Evolutionary conservation across 2,797 vertebrate genomes (phyloP).

Genomic region (Echiichthys vipera): DNA sequence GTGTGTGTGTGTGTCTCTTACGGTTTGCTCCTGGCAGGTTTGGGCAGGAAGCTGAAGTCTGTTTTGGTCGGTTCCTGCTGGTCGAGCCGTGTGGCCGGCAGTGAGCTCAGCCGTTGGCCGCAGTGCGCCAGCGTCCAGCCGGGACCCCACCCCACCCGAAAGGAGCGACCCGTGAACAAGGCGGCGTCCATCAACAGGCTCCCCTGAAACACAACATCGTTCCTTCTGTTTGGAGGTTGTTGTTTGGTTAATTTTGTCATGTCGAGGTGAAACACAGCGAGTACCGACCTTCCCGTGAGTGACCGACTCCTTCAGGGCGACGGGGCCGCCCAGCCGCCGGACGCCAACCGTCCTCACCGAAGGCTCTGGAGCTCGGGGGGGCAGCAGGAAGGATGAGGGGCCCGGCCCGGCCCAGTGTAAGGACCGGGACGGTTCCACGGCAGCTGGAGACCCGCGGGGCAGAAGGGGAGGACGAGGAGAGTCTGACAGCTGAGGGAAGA

Average conservation of each 20-base stretch:
- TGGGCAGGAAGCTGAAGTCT: constrained; percentile 88
- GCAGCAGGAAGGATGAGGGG: constrained; percentile 79
- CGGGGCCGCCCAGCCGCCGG: constrained; percentile 82
- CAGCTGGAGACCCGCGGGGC: constrained; percentile 29
- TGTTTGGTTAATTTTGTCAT: too few relatives aligned
- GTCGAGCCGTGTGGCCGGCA: constrained; percentile 38
- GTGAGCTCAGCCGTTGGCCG: constrained; percentile 78
- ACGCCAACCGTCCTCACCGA: constrained; percentile 87
- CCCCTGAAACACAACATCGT: constrained; percentile 70
- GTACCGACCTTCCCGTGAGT: constrained; percentile 80
- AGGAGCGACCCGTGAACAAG: constrained; percentile 91
- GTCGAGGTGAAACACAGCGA: fast-evolving
- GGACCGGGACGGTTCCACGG: not conserved
- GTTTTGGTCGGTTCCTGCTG: constrained; percentile 62
- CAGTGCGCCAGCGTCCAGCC: constrained; percentile 90
- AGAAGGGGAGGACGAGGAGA: constrained; percentile 35
- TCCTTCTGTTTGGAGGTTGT: too few relatives aligned
- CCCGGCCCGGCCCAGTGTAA: constrained; percentile 76
- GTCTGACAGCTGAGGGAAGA: constrained; percentile 75
- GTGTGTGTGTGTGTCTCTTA: constrained; percentile 72
- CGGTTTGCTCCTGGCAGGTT: constrained; percentile 86
- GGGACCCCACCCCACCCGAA: constrained; percentile 94
- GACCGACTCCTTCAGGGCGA: constrained; percentile 85
- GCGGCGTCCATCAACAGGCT: constrained; percentile 91
- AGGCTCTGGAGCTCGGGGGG: constrained; percentile 79